phyloP scores from a whole-genome alignment of 2,113 vertebrate species.

The Dicrurus megarhynchus region DNA sequence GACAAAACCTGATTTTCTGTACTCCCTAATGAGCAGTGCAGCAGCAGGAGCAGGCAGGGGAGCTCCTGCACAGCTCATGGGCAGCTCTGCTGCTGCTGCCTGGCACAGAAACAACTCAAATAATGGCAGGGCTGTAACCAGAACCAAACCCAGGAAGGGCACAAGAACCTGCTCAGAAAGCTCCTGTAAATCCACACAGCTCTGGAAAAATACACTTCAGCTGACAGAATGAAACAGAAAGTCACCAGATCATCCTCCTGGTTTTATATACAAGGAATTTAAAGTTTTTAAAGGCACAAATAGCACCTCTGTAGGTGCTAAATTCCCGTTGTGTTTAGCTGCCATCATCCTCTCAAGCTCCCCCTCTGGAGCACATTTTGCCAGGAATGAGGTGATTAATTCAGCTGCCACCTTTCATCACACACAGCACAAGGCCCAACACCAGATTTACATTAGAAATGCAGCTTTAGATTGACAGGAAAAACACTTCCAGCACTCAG shows the following conservation, averaged over 20 bases:
- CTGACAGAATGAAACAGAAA: neutral
- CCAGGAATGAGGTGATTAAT: neutral
- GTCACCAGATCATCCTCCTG: neutral
- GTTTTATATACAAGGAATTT: neutral
- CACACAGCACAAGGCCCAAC: neutral
- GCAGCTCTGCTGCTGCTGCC: neutral
- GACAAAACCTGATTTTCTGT: neutral
- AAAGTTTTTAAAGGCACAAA: neutral
- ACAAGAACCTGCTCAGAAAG: neutral
- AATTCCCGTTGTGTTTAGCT: neutral
- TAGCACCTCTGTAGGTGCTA: neutral
- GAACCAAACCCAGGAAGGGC: neutral
- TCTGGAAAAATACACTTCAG: neutral
- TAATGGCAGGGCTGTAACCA: neutral
- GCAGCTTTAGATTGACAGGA: neutral
- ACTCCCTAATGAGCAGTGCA: neutral
- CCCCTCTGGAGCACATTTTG: neutral
- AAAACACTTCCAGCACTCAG: neutral
- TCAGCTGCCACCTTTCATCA: neutral
- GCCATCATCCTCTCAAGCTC: neutral
- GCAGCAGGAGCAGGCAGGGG: neutral
- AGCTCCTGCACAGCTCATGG: neutral
- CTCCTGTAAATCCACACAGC: neutral
- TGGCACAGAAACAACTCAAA: neutral
- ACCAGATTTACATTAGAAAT: neutral